Evolutionary conservation across 1,140 invertebrate species (phyloP).

Genomic region (Pinna nobilis): DNA sequence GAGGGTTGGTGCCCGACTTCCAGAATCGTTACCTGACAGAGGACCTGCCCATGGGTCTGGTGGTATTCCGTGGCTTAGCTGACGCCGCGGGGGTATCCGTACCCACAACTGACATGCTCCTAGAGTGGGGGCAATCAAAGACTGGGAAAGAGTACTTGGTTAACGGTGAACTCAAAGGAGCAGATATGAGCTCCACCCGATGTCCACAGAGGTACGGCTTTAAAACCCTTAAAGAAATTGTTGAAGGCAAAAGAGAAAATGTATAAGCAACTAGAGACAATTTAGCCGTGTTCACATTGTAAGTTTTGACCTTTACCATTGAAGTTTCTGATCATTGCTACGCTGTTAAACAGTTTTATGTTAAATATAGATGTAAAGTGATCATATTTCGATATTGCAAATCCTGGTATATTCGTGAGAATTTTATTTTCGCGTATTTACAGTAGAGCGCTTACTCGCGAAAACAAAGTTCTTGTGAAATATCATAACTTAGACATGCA

Average conservation of each 20-base stretch:
- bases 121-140: conserved; percentile 64
- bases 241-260: conserved; percentile 40
- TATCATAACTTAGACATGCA: no score
- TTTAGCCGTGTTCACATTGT: no score
- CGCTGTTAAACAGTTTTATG: no score
- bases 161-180: conserved; percentile 60
- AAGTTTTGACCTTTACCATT: no score
- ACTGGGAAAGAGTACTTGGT: conserved; percentile 63
- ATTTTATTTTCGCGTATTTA: no score
- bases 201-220: conserved; percentile 64
- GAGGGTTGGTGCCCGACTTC: conserved; percentile 59
- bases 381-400: no score
- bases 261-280: no score
- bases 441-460: no score
- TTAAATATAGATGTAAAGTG: no score
- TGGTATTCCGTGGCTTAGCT: conserved; percentile 61
- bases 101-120: conserved; percentile 53
- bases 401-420: no score
- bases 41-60: conserved; percentile 61
- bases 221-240: conserved; percentile 50
- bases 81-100: conserved; percentile 49
- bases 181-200: conserved; percentile 54
- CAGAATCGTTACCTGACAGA: conserved; percentile 51
- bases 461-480: no score
- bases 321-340: no score